A percentile compares a stretch with the other conserved stretches of the same genome.
These are phyloP conservation scores for Thera obeliscata DNA, from an alignment of 2,888 invertebrate genomes.

Conservation along the genomic window DNA sequence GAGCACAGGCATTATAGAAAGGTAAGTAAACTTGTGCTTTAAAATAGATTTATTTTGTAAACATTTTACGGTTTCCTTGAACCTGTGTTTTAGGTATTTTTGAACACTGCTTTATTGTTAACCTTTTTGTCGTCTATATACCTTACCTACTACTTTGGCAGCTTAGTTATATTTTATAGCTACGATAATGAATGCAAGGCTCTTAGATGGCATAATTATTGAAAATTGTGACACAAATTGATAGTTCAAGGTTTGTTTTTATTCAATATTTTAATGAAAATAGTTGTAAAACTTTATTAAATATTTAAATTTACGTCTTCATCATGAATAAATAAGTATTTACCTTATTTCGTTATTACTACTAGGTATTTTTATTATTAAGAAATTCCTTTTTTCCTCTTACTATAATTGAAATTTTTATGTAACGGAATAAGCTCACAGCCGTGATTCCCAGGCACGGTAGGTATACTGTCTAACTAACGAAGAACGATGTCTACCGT, in stretches of 20 bases:
- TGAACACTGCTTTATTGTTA: neutral
- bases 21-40: conserved; percentile 23
- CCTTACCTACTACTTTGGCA: neutral
- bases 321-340: neutral
- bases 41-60: conserved; percentile 29
- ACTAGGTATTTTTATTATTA: too few species aligned
- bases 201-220: neutral
- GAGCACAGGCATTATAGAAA: conserved; percentile 26
- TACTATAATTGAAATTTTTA: too few species aligned
- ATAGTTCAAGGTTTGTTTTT: neutral
- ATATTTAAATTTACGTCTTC: neutral
- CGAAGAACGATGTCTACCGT: too few species aligned
- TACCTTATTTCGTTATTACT: neutral
- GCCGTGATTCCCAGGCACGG: neutral
- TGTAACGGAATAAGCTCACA: neutral
- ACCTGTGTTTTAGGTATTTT: conserved; percentile 23
- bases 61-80: conserved; percentile 23
- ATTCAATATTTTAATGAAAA: neutral
- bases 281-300: neutral
- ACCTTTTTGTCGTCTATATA: neutral
- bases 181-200: neutral
- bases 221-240: neutral
- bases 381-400: too few species aligned
- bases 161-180: neutral
- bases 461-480: neutral